Base-by-base conservation (phyloP, 2,113 vertebrate species). In the Lagenorhynchus albirostris region DNA sequence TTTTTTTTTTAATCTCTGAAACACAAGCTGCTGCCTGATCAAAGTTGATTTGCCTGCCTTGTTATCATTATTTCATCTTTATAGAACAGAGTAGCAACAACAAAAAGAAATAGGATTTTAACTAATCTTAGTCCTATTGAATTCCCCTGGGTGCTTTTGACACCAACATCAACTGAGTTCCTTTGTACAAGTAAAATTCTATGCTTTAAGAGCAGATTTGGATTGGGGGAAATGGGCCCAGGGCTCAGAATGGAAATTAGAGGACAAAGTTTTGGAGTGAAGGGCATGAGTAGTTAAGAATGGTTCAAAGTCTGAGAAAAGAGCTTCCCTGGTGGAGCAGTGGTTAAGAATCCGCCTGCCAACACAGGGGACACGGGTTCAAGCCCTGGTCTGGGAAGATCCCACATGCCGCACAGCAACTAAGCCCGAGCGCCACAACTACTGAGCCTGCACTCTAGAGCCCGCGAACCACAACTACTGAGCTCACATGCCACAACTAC, bases 61-160 rank as follows among this genome's bases (percentile, higher is more conserved):
- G 26, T 86, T 77, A 86, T 50, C 44, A 77, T 70, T 58, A 81
- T 68, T n/a, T 53, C 44, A 83, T 41, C 79, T 47, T 80, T 80
- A 92, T 0, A 53, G 63, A 47, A 85, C 36, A 25, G 21, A 87
- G 15, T 41, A 55, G n/a, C 18, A 71, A 94, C 38, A 84, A 65
- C 60, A 84, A 77, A 60, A 95, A 71, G 20, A 93, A 86, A 95
- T 47, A 17, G 58, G 26, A 82, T 55, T 96, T 92, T 95, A 76
- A 76, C n/a, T 83, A 79, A 68, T 83, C 76, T 81, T 58, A 87
- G 87, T 95, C 8, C 15, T 77, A 89, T 29, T 65, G 53, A 94
- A 86, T 81, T 65, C 41, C 12, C 15, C 25, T 81, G 71, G 25
- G 44, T 63, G 77, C 20, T 84, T 96, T 71, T 65, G 53, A 91